phyloP scores from a whole-genome alignment of 2,797 vertebrate genomes.

The Sparus aurata region DNA sequence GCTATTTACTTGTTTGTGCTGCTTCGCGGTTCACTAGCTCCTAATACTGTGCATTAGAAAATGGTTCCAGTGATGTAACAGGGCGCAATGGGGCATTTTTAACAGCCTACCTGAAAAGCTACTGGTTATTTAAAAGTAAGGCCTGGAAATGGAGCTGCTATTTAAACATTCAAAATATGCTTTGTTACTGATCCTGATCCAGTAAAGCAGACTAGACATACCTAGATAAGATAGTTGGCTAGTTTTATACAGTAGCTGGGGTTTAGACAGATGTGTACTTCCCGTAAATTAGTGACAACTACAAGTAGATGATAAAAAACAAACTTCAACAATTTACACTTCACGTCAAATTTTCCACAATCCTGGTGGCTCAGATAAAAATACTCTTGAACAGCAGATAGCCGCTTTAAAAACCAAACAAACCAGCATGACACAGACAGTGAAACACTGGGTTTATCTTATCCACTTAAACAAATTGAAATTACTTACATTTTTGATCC shows the following conservation, averaged over 20 bases:
- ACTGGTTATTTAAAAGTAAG: conserved; percentile 16
- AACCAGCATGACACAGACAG: conserved; percentile 3
- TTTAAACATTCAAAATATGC: neutral
- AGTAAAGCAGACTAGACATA: neutral
- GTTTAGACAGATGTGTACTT: neutral
- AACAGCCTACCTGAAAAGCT: conserved; percentile 46
- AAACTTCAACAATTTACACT: neutral
- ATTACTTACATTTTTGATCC: conserved; percentile 5
- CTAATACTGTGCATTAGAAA: conserved; percentile 48
- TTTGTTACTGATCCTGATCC: neutral
- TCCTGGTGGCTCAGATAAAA: conserved; percentile 2
- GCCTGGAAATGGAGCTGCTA: neutral
- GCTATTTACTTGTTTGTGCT: conserved; percentile 66
- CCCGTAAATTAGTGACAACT: neutral
- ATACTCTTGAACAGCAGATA: neutral
- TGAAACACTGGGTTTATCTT: neutral
- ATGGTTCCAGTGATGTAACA: conserved; percentile 52
- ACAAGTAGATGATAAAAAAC: neutral
- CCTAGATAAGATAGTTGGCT: neutral
- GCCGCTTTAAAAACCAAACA: conserved; percentile 6
- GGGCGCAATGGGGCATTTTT: conserved; percentile 36
- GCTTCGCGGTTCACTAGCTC: conserved; percentile 35
- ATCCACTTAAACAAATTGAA: conserved; percentile 1
- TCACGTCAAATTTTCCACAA: neutral
- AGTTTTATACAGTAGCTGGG: neutral